These are phyloP conservation scores for Eupleurogrammus muticus DNA, from an alignment of 2,797 vertebrate species.

Conservation along the genomic window DNA sequence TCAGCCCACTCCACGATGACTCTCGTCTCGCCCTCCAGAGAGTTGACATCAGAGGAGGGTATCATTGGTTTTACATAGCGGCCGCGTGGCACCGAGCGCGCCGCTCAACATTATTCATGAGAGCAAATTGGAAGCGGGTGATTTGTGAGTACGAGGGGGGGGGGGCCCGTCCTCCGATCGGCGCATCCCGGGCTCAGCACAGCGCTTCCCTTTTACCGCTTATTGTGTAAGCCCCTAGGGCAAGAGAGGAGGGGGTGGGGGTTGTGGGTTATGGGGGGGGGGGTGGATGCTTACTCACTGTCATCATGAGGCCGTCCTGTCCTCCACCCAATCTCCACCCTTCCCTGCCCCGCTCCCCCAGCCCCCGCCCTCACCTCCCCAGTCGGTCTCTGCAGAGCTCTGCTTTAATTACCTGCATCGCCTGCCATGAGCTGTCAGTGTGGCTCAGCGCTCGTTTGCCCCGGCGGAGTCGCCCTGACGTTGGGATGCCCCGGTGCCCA, in stretches of 20 bases:
- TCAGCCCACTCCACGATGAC: constrained; percentile 65
- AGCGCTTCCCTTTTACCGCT: constrained; percentile 58
- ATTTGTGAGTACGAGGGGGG: constrained; percentile 63
- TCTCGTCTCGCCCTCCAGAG: constrained; percentile 71
- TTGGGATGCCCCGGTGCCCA: constrained; percentile 60
- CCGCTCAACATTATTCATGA: constrained; percentile 88
- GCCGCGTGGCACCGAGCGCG: constrained; percentile 62
- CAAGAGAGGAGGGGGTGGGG: constrained; percentile 47
- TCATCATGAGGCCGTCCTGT: constrained; percentile 65
- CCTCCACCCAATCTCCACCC: constrained; percentile 55
- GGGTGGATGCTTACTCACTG: constrained; percentile 67
- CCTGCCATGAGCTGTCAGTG: constrained; percentile 77
- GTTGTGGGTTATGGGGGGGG: constrained; percentile 21
- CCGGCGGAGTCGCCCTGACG: constrained; percentile 63
- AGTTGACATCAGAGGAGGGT: constrained; percentile 77
- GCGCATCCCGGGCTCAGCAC: constrained; percentile 42
- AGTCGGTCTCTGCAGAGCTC: constrained; percentile 63
- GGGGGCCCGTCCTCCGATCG: constrained; percentile 60
- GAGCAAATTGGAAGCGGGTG: constrained; percentile 82
- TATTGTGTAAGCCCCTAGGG: constrained; percentile 74
- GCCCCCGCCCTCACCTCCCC: constrained; percentile 52
- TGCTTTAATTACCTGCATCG: constrained; percentile 83
- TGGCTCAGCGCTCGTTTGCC: constrained; percentile 69
- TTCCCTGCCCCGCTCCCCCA: constrained; percentile 37
- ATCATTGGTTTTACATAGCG: constrained; percentile 81